Percentiles rank a stretch among this genome's conserved stretches.
phyloP scores from a whole-genome alignment of 2,113 vertebrate genomes.

The Bubo bubo region DNA sequence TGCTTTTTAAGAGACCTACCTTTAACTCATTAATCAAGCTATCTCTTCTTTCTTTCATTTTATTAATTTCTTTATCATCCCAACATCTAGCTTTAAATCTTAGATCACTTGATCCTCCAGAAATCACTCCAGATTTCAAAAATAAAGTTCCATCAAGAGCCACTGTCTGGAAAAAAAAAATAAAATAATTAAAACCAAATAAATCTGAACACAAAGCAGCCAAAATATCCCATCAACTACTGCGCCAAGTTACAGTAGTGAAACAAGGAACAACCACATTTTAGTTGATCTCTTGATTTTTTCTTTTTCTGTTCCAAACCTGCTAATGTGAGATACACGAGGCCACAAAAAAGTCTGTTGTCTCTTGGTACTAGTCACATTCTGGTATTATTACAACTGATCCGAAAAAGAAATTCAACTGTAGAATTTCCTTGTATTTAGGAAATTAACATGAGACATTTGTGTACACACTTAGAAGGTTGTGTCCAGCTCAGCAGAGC shows the following conservation, averaged over 20 bases:
- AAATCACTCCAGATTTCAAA: conserved; percentile 92
- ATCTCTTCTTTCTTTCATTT: conserved; percentile 83
- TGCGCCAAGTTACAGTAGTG: fast-evolving
- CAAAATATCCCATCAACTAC: not conserved
- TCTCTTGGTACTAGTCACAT: not conserved
- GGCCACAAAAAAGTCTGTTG: not conserved
- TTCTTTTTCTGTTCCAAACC: not conserved
- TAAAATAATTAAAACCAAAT: not conserved
- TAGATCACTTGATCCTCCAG: conserved; percentile 90
- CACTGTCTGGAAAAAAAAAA: conserved; percentile 79
- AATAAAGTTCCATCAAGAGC: conserved; percentile 94
- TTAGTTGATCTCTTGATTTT: not conserved
- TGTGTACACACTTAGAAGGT: not conserved
- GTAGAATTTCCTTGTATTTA: not conserved
- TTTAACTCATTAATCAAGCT: conserved; percentile 81
- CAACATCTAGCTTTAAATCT: conserved; percentile 86
- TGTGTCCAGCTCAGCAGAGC: not conserved
- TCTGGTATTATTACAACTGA: not conserved
- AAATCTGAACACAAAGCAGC: not conserved
- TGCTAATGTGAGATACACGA: not conserved
- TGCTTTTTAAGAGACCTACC: conserved; percentile 68
- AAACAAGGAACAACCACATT: not conserved
- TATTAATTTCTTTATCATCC: conserved; percentile 88
- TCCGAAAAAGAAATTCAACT: not conserved
- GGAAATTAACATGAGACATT: not conserved